phyloP scores from a whole-genome alignment of 2,888 invertebrate genomes.

The Lasioglossum oenotherae region DNA sequence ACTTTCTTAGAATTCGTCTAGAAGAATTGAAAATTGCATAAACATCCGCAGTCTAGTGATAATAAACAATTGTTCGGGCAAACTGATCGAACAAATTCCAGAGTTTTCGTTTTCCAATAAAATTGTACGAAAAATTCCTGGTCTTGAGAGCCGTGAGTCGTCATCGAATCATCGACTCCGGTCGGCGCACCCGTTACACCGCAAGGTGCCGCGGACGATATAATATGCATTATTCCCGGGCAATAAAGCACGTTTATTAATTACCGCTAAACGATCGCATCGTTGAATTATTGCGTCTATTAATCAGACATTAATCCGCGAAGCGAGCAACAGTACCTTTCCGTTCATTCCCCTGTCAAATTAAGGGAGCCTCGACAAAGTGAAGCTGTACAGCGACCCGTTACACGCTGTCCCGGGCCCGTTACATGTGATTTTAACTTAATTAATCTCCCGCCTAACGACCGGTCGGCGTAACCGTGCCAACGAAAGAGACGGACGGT shows the following conservation, averaged over 20 bases:
- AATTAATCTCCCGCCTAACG: constrained; percentile 62
- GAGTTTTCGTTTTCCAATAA: too few species aligned
- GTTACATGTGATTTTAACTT: constrained; percentile 63
- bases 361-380: constrained; percentile 41
- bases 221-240: constrained; percentile 8
- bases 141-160: not conserved
- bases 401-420: constrained; percentile 35
- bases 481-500: constrained; percentile 57
- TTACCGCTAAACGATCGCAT: constrained; percentile 44
- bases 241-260: constrained; percentile 51
- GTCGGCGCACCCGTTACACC: not conserved
- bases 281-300: constrained; percentile 48
- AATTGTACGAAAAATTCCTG: not conserved
- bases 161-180: not conserved
- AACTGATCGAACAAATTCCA: not conserved
- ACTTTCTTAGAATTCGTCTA: too few species aligned
- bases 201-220: constrained; percentile 5
- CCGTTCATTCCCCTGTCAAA: constrained; percentile 36
- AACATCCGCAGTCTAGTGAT: too few species aligned
- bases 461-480: constrained; percentile 44
- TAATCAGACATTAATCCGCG: constrained; percentile 78
- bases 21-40: too few species aligned
- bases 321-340: constrained; percentile 34
- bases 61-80: too few species aligned
- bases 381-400: constrained; percentile 33